These are phyloP conservation scores for Limnephilus auricula DNA, from an alignment of 2,888 invertebrate species.

Conservation along the genomic window DNA sequence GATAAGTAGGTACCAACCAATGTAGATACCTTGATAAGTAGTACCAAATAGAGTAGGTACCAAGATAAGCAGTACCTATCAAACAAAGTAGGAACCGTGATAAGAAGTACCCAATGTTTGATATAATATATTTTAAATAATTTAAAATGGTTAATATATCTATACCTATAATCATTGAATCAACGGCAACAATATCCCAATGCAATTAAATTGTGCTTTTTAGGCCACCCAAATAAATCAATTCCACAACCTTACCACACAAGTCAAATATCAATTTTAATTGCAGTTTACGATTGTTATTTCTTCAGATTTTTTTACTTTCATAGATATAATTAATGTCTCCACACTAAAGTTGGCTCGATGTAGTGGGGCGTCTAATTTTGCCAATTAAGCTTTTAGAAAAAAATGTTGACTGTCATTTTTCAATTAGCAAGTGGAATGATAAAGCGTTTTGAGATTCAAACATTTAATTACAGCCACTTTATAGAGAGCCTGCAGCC, in stretches of 20 bases:
- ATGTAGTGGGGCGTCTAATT: neutral
- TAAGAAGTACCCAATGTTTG: neutral
- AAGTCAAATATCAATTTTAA: neutral
- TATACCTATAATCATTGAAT: neutral
- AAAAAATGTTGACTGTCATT: neutral
- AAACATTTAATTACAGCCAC: neutral
- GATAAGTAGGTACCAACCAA: too few species aligned
- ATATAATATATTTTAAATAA: too few species aligned
- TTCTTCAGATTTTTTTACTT: neutral
- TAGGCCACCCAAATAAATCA: neutral
- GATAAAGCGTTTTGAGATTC: neutral
- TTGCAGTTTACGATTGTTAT: neutral
- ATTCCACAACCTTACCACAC: neutral
- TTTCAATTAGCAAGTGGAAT: constrained; percentile 2
- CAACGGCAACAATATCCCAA: neutral
- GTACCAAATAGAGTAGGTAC: too few species aligned
- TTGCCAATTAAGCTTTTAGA: neutral
- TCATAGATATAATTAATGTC: neutral
- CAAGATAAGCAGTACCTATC: too few species aligned
- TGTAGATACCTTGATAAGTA: too few species aligned
- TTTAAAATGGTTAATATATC: neutral
- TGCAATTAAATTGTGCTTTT: neutral
- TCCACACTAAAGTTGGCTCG: neutral
- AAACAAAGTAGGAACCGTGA: too few species aligned
- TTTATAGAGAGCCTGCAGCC: neutral